phyloP scores from a whole-genome alignment of 1,140 invertebrate genomes.

The Zeugodacus cucurbitae region DNA sequence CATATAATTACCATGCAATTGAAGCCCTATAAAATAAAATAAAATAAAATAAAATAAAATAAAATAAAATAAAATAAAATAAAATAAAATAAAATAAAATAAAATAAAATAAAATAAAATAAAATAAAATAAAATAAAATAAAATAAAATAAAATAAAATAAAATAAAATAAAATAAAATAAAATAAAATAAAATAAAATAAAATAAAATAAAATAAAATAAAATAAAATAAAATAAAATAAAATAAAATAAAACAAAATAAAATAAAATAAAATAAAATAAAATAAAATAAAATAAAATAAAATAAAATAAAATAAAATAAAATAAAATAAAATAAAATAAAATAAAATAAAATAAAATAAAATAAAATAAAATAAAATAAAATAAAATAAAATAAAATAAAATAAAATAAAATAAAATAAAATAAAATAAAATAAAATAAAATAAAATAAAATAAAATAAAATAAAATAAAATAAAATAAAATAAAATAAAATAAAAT shows the following conservation, averaged over 20 bases:
- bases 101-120: conserved; percentile 4
- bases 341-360: not conserved
- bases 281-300: not conserved
- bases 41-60: not conserved
- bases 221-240: not conserved
- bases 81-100: not conserved
- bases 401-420: not conserved
- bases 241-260: not conserved
- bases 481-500: not conserved
- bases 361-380: not conserved
- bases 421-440: not conserved
- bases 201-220: not conserved
- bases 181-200: not conserved
- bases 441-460: not conserved
- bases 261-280: not conserved
- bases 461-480: not conserved
- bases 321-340: not conserved
- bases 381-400: not conserved
- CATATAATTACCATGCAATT: not conserved
- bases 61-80: not conserved
- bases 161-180: not conserved
- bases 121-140: not conserved
- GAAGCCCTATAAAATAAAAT: not conserved
- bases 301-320: not conserved
- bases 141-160: conserved; percentile 14